Evolutionary conservation across 2,888 invertebrate genomes (phyloP), one percentile per base, ranked within the genome.

Genomic region (Euzetes globulus): DNA sequence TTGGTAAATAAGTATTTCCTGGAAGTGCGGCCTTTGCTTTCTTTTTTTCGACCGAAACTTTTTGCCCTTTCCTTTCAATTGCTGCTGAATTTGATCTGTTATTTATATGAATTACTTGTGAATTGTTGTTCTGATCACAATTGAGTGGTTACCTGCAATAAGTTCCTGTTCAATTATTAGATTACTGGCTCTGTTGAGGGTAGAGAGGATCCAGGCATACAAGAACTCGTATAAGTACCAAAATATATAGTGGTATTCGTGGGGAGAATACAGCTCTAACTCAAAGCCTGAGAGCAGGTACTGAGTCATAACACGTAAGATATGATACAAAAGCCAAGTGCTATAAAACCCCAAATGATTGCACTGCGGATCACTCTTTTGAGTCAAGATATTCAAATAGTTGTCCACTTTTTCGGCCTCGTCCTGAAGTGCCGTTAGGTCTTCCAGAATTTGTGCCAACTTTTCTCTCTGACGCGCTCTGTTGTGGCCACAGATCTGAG

Each of bases 271-370:
- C 45, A 99, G 85, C 83, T 98, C 96, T 73, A 98, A 86, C 82
- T 97, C 96, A 80, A 99, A 91, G 0, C 97, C 97, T 27, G 94
- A 90, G 79, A 97, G 87, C 50, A 96, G 86, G 83, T 94, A 97
- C 81, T 94, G 90, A 80, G 94, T 90, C 94, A 97, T 96, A 45
- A 94, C 89, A 63, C 91, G 85, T 71, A 95, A 86, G 65, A 94
- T 93, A 83, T 97, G 94, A 84, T 96, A 95, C 77, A 98, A 86
- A 52, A 96, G 88, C 96, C 97, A 98, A 0, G 95, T 95, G 73
- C 91, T 91, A 76, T 82, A 75, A 82, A 92, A 94, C 0, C 93
- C 91, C 68, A 89, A 83, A 82, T 91, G 91, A 58, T 88, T 88
- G 27, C 89, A 86, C 22, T 88, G 87, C 41, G 87, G 85, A 71